Evolutionary conservation across 2,888 invertebrate genomes (phyloP).

Genomic region (Lepidocyrtoides sp.): DNA sequence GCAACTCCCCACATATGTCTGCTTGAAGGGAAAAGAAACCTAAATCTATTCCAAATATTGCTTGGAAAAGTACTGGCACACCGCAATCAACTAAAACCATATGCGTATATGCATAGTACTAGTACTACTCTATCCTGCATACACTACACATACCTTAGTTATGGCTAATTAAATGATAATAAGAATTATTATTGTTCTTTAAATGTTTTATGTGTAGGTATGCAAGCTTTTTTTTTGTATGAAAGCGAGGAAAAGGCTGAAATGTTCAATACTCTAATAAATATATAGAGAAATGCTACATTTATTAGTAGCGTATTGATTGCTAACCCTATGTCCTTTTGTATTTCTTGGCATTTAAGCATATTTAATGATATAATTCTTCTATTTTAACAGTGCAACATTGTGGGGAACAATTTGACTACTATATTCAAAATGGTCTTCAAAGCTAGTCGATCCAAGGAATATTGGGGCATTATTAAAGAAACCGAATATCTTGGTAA

Average conservation of each 20-base stretch:
- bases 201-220: too few relatives aligned
- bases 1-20: conserved; percentile 12
- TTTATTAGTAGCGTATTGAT: conserved; percentile 17
- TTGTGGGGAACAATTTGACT: conserved; percentile 84
- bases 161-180: too few relatives aligned
- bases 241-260: too few relatives aligned
- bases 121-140: too few relatives aligned
- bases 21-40: neutral
- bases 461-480: conserved; percentile 81
- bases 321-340: neutral
- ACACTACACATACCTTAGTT: too few relatives aligned
- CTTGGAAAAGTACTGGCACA: too few relatives aligned
- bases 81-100: too few relatives aligned
- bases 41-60: neutral
- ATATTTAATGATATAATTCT: neutral
- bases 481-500: conserved; percentile 84
- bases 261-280: too few relatives aligned
- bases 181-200: too few relatives aligned
- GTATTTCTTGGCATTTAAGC: neutral
- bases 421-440: conserved; percentile 85
- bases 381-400: conserved; percentile 79
- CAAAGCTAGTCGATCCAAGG: conserved; percentile 84
- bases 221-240: too few relatives aligned
- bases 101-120: too few relatives aligned
- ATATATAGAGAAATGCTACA: too few relatives aligned